Percentiles rank a stretch among this genome's conserved stretches.
phyloP scores from a whole-genome alignment of 2,888 invertebrate genomes.

The Timema podura region DNA sequence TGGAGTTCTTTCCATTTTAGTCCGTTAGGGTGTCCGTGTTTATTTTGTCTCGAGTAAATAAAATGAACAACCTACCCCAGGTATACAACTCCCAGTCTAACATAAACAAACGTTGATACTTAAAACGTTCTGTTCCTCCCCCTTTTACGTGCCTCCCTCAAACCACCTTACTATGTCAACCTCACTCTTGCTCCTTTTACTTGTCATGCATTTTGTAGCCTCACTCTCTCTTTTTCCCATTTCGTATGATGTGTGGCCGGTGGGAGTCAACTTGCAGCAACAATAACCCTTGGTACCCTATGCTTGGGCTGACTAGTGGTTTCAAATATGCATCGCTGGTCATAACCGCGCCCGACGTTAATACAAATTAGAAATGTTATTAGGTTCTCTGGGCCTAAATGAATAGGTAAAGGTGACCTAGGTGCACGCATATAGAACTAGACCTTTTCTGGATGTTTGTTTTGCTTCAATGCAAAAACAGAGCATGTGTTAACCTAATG shows the following conservation, averaged over 20 bases:
- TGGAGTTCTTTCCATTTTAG: too few species aligned
- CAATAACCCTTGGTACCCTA: neutral
- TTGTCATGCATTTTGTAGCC: too few species aligned
- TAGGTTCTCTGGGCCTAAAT: constrained; percentile 25
- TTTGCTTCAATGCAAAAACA: constrained; percentile 11
- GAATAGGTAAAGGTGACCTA: constrained; percentile 22
- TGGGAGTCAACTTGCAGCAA: constrained; percentile 2
- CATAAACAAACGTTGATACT: too few species aligned
- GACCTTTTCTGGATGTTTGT: neutral
- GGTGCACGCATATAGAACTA: constrained; percentile 2
- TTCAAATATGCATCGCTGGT: constrained; percentile 27
- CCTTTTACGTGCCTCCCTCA: too few species aligned
- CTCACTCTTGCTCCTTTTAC: too few species aligned
- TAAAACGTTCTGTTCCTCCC: too few species aligned
- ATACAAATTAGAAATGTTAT: constrained; percentile 27
- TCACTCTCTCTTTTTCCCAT: neutral
- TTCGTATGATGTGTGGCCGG: constrained; percentile 11
- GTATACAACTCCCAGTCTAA: too few species aligned
- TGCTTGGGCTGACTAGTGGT: constrained; percentile 8
- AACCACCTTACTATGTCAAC: too few species aligned
- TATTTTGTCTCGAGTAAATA: too few species aligned
- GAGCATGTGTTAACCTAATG: neutral
- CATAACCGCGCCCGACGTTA: constrained; percentile 21
- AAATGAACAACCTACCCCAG: too few species aligned
- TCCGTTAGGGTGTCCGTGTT: too few species aligned